These are phyloP conservation scores for Lepus oiostolus DNA, from an alignment of 2,797 vertebrate species.

Conservation along the genomic window DNA sequence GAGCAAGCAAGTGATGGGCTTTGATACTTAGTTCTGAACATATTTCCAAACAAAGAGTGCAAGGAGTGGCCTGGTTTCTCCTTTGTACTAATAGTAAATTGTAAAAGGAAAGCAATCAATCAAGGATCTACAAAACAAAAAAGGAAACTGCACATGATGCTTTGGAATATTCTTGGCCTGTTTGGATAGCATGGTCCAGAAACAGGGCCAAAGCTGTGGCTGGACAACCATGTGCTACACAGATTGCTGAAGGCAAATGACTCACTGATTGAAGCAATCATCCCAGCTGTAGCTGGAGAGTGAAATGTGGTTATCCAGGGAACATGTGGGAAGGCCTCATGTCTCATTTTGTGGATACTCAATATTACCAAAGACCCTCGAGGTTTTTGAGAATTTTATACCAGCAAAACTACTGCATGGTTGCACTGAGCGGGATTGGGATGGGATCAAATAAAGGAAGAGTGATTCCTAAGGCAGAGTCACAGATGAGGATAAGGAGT, in stretches of 20 bases:
- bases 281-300: neutral
- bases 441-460: neutral
- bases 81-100: neutral
- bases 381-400: neutral
- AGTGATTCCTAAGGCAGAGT: neutral
- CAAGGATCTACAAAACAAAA: neutral
- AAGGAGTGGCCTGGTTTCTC: neutral
- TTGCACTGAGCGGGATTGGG: neutral
- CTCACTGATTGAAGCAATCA: neutral
- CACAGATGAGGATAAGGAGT: neutral
- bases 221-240: neutral
- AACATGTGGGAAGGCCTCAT: neutral
- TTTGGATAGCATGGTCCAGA: neutral
- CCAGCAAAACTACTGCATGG: neutral
- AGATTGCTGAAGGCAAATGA: neutral
- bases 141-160: neutral
- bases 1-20: neutral
- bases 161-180: neutral
- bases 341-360: neutral
- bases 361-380: neutral
- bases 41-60: neutral
- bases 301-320: neutral
- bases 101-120: neutral
- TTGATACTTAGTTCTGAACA: neutral
- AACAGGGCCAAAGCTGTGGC: neutral